These are phyloP conservation scores for Spizaetus ornatus DNA, from an alignment of 2,113 vertebrate genomes.

Conservation along the genomic window DNA sequence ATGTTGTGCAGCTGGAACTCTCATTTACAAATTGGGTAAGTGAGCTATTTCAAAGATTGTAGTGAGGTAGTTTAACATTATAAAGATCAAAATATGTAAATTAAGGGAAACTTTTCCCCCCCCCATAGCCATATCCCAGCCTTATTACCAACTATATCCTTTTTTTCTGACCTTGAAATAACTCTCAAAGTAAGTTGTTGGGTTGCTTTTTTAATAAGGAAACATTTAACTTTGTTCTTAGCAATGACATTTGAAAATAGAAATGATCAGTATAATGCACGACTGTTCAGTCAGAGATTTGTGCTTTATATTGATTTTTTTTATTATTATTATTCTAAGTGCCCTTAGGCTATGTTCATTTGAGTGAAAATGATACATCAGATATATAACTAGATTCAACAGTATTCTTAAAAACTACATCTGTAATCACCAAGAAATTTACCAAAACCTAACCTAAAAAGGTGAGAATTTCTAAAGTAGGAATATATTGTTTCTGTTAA, in stretches of 20 bases:
- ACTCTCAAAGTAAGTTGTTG: neutral
- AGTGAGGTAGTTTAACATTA: neutral
- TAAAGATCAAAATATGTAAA: neutral
- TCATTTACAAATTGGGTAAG: neutral
- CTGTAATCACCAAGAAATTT: neutral
- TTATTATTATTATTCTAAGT: neutral
- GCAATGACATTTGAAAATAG: slow-evolving; percentile 66
- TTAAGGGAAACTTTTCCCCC: neutral
- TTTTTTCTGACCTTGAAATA: neutral
- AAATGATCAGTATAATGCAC: slow-evolving; percentile 54
- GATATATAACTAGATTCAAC: slow-evolving; percentile 34
- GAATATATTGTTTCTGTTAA: neutral
- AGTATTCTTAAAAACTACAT: neutral
- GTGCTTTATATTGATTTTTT: slow-evolving; percentile 56
- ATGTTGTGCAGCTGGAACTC: neutral
- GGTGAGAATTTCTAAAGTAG: neutral
- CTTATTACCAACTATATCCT: neutral
- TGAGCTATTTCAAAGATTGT: neutral
- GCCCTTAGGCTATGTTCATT: slow-evolving; percentile 1
- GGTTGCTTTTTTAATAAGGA: slow-evolving; percentile 26
- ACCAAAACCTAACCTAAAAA: neutral
- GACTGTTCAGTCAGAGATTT: slow-evolving; percentile 16
- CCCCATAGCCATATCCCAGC: neutral
- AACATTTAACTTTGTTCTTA: slow-evolving; percentile 56
- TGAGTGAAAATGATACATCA: slow-evolving; percentile 61